Evolutionary conservation across 2,113 vertebrate species (phyloP), one percentile per base, ranked within the genome.

Genomic region (Tachysurus fulvidraco): DNA sequence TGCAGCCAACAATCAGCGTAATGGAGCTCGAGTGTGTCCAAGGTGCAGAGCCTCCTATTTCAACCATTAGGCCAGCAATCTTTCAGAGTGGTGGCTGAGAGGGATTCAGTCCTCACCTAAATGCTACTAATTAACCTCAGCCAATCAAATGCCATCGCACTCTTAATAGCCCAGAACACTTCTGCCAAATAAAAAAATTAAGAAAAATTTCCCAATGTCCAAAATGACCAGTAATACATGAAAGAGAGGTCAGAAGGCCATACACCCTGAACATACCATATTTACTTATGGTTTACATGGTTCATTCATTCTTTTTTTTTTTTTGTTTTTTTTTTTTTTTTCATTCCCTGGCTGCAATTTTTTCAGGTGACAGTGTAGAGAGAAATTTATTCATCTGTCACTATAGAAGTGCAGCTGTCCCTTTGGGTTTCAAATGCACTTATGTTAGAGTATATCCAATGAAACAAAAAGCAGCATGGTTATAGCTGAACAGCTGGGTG

Each of bases 21-120:
- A 92, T 92, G 91, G 87, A 86, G 71, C 87, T 85, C 21, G 6
- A 90, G 79, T 85, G 89, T 84, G 77, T 90, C 89, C 88, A 89
- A 85, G 30, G 55, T 86, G 86, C 87, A 91, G 80, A 25, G 54
- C 62, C 19, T 81, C 71, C 67, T 85, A 65, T 86, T 67, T 64
- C 44, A 85, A 50, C 82, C 84, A 85, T 89, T 88, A 91, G 86
- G 62, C 67, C 65, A 76, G 74, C 87, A 88, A 89, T 91, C 86
- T 86, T 46, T 25, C 82, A 80, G 87, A 90, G 79, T 90, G 89
- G 69, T 64, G 36, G 76, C 52, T 65, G n/a, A 83, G 67, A 83
- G 64, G 62, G 46, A 41, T 21, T 83, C 83, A 67, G 84, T 89
- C 81, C 4, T 74, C 44, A 80, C 86, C 81, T 85, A 91, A 90